These are phyloP conservation scores for Hofmannophila pseudospretella DNA, from an alignment of 2,888 invertebrate species.

Conservation along the genomic window DNA sequence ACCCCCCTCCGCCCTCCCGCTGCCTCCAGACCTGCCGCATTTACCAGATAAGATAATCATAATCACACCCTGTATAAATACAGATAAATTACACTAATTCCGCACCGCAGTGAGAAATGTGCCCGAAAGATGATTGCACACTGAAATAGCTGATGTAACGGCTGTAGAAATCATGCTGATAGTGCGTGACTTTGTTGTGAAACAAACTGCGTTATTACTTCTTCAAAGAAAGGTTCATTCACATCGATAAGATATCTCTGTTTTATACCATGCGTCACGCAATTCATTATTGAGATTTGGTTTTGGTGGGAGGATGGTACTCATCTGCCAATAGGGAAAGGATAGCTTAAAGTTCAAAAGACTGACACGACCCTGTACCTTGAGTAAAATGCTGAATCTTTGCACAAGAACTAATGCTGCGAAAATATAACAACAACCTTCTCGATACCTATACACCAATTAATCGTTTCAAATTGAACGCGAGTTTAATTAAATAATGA, in stretches of 20 bases:
- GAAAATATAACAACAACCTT: too few species aligned
- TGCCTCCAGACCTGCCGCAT: constrained; percentile 31
- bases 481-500: constrained; percentile 31
- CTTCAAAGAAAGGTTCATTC: constrained; percentile 31
- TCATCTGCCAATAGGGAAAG: too few species aligned
- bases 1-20: constrained; percentile 32
- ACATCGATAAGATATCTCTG: constrained; percentile 26
- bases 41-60: constrained; percentile 43
- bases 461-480: constrained; percentile 34
- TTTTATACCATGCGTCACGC: neutral
- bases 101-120: neutral
- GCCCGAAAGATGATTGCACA: neutral
- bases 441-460: constrained; percentile 12
- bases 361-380: too few species aligned
- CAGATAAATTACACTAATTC: constrained; percentile 28
- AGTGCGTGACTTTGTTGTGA: constrained; percentile 32
- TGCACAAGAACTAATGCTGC: too few species aligned
- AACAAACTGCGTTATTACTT: constrained; percentile 15
- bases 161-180: neutral
- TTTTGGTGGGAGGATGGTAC: neutral
- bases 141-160: constrained; percentile 1
- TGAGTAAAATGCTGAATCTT: too few species aligned
- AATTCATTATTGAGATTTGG: neutral
- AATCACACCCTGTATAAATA: constrained; percentile 50
- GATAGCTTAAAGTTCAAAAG: too few species aligned